Percentiles rank a stretch among this genome's conserved stretches.
Evolutionary conservation across 2,888 invertebrate genomes (phyloP).

Genomic region (Apoda limacodes): DNA sequence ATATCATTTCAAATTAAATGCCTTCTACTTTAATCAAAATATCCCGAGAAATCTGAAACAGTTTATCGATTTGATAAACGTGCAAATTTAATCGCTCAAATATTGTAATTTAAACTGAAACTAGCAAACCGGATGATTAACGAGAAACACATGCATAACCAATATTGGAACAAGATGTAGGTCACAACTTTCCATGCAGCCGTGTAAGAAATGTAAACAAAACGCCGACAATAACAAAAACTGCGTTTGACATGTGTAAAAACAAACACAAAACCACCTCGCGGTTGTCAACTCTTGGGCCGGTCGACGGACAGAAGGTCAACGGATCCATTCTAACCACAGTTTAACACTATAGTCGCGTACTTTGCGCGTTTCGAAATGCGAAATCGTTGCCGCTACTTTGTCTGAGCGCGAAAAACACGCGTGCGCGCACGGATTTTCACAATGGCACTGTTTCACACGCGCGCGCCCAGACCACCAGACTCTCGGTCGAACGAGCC

Average conservation of each 20-base stretch:
- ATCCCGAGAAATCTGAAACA: no score
- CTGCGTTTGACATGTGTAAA: constrained; percentile 24
- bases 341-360: constrained; percentile 30
- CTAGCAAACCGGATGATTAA: no score
- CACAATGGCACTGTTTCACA: constrained; percentile 51
- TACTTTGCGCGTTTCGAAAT: constrained; percentile 47
- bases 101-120: no score
- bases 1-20: no score
- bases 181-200: no score
- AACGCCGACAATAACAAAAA: constrained; percentile 23
- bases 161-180: constrained; percentile 38
- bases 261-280: constrained; percentile 60
- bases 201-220: constrained; percentile 26
- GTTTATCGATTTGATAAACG: no score
- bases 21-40: no score
- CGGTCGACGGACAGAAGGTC: constrained; percentile 43
- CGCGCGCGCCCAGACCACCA: constrained; percentile 29
- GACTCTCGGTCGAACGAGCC: constrained; percentile 24
- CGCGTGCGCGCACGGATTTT: constrained; percentile 53
- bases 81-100: no score
- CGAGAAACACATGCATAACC: constrained; percentile 24
- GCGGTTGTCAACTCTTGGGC: constrained; percentile 24
- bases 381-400: constrained; percentile 44
- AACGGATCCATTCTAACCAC: constrained; percentile 42
- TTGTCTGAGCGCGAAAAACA: constrained; percentile 37